These are phyloP conservation scores for Xiphophorus hellerii DNA, from an alignment of 2,113 vertebrate species.

Conservation along the genomic window DNA sequence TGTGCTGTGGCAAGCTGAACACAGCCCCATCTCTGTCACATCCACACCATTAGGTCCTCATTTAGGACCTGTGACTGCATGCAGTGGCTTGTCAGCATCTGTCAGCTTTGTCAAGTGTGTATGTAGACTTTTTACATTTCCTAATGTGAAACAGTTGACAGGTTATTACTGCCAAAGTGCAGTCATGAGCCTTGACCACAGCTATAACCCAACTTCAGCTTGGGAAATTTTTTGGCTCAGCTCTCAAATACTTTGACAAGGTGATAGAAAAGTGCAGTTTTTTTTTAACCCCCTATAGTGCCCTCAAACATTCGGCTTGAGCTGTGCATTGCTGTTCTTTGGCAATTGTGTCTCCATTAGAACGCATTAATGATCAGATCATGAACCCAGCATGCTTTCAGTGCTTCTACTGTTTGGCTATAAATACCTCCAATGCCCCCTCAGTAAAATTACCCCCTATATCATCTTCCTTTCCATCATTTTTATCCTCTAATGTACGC, in stretches of 20 bases:
- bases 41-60: constrained; percentile 66
- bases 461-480: constrained; percentile 60
- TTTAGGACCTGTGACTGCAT: constrained; percentile 71
- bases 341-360: constrained; percentile 51
- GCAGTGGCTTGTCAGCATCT: constrained; percentile 72
- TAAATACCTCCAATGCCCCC: constrained; percentile 72
- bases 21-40: constrained; percentile 71
- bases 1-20: constrained; percentile 51
- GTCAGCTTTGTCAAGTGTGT: constrained; percentile 73
- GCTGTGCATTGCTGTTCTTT: constrained; percentile 34
- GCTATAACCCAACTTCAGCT: constrained; percentile 69
- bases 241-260: constrained; percentile 55
- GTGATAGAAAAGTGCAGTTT: constrained; percentile 55
- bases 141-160: constrained; percentile 73
- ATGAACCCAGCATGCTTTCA: constrained; percentile 58
- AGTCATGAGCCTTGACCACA: constrained; percentile 71
- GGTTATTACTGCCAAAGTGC: constrained; percentile 73
- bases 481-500: constrained; percentile 75
- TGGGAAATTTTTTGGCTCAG: constrained; percentile 52
- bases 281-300: constrained; percentile 1
- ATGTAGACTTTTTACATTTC: constrained; percentile 70
- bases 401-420: constrained; percentile 59
- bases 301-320: constrained; percentile 18
- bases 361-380: constrained; percentile 57
- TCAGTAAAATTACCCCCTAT: constrained; percentile 66